Conservation (phyloP, 2,797 vertebrate genomes). For the Podarcis lilfordi region DNA sequence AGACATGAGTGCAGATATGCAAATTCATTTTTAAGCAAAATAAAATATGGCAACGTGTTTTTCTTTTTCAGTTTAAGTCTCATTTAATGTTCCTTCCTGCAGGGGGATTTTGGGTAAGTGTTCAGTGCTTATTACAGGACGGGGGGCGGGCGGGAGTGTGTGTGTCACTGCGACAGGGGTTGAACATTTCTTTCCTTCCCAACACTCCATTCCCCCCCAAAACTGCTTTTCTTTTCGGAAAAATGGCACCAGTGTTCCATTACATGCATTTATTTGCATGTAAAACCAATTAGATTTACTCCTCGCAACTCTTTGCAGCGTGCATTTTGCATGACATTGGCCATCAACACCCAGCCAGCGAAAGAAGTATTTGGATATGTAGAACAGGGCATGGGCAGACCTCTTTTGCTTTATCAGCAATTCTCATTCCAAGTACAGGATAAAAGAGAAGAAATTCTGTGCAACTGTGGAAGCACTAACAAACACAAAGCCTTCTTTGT, state of each 20-base stretch:
- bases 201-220: neutral
- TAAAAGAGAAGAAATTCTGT: neutral
- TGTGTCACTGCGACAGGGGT: no score
- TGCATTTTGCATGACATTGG: neutral
- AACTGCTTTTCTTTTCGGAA: neutral
- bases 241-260: no score
- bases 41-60: no score
- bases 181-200: no score
- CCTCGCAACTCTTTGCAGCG: neutral
- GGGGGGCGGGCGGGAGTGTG: neutral
- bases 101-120: no score
- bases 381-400: neutral
- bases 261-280: neutral
- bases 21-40: neutral
- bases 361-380: neutral
- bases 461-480: neutral
- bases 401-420: neutral
- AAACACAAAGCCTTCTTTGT: neutral
- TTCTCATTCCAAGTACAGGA: neutral
- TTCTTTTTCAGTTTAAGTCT: no score
- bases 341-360: neutral
- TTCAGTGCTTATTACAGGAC: neutral
- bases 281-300: neutral
- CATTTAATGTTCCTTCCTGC: no score
- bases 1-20: neutral